phyloP scores from a whole-genome alignment of 2,888 invertebrate genomes.

The Scaptomyza parva region DNA sequence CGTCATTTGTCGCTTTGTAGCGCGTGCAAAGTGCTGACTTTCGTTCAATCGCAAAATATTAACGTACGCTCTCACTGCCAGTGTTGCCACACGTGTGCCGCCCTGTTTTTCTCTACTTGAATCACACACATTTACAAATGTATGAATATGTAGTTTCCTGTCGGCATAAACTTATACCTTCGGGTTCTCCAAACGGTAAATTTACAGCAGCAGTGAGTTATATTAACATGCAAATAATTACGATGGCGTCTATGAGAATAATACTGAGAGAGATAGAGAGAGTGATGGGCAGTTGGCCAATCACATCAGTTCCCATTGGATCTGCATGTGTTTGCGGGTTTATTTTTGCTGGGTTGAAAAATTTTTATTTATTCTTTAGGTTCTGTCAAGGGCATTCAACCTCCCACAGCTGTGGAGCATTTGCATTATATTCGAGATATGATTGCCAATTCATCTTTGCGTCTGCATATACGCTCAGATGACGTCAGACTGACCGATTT shows the following conservation, averaged over 20 bases:
- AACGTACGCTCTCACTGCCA: constrained; percentile 41
- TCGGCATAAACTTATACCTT: constrained; percentile 26
- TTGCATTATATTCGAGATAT: constrained; percentile 13
- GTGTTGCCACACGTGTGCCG: constrained; percentile 52
- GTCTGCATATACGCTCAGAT: constrained; percentile 18
- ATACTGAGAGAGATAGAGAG: constrained; percentile 2
- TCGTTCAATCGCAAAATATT: constrained; percentile 26
- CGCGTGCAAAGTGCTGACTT: constrained; percentile 24
- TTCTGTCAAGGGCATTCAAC: constrained; percentile 46
- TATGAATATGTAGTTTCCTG: constrained; percentile 32
- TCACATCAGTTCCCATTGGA: constrained; percentile 24
- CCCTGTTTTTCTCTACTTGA: constrained; percentile 27
- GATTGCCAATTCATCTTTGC: constrained; percentile 40
- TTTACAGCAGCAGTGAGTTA: constrained; percentile 17
- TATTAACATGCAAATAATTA: constrained; percentile 12
- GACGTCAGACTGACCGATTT: constrained; percentile 41
- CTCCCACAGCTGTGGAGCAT: constrained; percentile 14
- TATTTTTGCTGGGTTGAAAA: constrained; percentile 22
- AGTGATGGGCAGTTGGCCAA: constrained; percentile 25
- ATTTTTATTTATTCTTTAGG: constrained; percentile 28
- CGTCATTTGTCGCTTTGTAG: constrained; percentile 60
- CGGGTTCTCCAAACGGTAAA: constrained; percentile 14
- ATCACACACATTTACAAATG: constrained; percentile 5
- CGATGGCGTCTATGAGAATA: constrained; percentile 9
- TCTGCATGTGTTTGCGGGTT: constrained; percentile 27